These are phyloP conservation scores for Eubasilissa regina DNA, from an alignment of 1,140 invertebrate species.

Conservation along the genomic window DNA sequence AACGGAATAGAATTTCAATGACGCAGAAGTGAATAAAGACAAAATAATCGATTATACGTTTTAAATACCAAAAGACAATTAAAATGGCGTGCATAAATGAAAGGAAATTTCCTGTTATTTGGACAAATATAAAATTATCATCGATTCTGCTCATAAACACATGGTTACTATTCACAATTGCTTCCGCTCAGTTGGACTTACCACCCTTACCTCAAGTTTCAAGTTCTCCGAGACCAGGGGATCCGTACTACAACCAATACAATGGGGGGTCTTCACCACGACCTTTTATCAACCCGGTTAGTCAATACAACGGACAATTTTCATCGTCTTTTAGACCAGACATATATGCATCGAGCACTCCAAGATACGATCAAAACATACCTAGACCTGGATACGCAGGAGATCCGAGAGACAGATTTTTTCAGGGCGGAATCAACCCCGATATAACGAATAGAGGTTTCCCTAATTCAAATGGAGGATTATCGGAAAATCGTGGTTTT, in stretches of 20 bases:
- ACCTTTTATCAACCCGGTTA: slow-evolving; percentile 64
- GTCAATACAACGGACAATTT: slow-evolving; percentile 64
- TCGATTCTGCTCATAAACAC: slow-evolving; percentile 61
- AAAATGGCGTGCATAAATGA: slow-evolving; percentile 57
- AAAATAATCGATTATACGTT: not conserved
- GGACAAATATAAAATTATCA: slow-evolving; percentile 61
- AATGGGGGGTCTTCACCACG: slow-evolving; percentile 61
- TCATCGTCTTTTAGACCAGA: slow-evolving; percentile 64
- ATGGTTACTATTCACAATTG: slow-evolving; percentile 60
- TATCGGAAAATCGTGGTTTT: slow-evolving; percentile 63
- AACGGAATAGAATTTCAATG: too few relatives aligned
- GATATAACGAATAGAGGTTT: slow-evolving; percentile 67
- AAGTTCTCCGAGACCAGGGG: slow-evolving; percentile 65
- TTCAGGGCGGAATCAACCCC: slow-evolving; percentile 64
- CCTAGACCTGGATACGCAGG: slow-evolving; percentile 21
- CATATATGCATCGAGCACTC: slow-evolving; percentile 67
- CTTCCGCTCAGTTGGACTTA: slow-evolving; percentile 71
- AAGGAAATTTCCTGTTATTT: slow-evolving; percentile 58
- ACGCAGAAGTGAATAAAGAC: too few relatives aligned
- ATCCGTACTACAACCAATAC: slow-evolving; percentile 62
- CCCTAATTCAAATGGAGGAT: slow-evolving; percentile 61
- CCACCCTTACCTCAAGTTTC: slow-evolving; percentile 62
- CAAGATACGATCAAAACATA: slow-evolving; percentile 58
- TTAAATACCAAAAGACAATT: not conserved
- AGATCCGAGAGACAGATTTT: slow-evolving; percentile 45